Evolutionary conservation across 2,113 vertebrate species (phyloP), one percentile per base, ranked within the genome.

Genomic region (Sclerurus mexicanus): DNA sequence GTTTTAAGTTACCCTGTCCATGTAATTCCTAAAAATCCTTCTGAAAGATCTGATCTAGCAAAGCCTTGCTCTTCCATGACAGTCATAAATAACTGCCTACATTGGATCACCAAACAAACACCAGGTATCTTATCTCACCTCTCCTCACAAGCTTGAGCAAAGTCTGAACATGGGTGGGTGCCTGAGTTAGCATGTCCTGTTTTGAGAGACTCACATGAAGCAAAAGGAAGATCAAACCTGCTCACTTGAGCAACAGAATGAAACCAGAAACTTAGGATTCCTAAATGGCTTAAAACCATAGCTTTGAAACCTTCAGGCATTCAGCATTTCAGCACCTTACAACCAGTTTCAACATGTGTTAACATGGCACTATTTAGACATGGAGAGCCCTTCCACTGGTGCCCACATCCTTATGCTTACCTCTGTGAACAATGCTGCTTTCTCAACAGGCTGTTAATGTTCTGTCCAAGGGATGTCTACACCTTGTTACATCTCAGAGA

Each of bases 141-240:
- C 55, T 94, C 47, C 60, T 60, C 39, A 68, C 21, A 52, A 72
- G n/a, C 40, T 47, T 20, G n/a, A 82, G 21, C 60, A 71, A 78
- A 89, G 31, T 49, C 47, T 66, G 40, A 63, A n/a, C 22, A 30
- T 0, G 2, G 8, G 12, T 28, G 25, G 6, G 0, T 3, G 14
- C 47, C 52, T 0, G 0, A 72, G n/a, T 25, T 46, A 79, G 56
- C 7, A 10, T 0, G 0, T 31, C 30, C 44, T 67, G 10, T n/a
- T 85, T 56, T 30, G 44, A 78, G 53, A 82, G 25, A 15, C 9
- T 52, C 18, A 25, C 35, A 18, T 11, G 27, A 84, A 84, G 47
- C 47, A 78, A 75, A 74, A 59, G 52, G n/a, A 86, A 81, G 27
- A 77, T 44, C 59, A 85, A 63, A 80, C 13, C 24, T 49, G 52